Evolutionary conservation across 2,113 vertebrate species (phyloP), one percentile per base, ranked within the genome.

Genomic region (Rhabdornis inornatus): DNA sequence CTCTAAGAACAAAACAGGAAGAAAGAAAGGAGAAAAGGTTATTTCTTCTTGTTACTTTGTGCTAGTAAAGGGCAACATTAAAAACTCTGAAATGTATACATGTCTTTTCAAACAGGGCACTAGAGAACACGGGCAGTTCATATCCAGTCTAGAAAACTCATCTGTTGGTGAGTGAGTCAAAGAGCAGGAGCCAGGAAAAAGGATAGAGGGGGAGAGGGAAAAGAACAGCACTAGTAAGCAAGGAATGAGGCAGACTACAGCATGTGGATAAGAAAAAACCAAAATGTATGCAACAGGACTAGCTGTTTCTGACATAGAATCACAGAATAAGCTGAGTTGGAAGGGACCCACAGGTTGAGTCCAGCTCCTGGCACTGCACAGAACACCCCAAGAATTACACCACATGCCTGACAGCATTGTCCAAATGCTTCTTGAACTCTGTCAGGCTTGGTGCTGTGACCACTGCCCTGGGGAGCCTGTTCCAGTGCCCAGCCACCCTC

Each of bases 361-460:
- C 31, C 44, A 18, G 6, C 44, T 52, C 21, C 25, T 6, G 6
- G 17, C 44, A 21, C 0, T 22, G 17, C 52, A 25, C 31, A 68
- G 27, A 4, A 10, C 37, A 37, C 5, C 27, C 37, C 25, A 35
- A 22, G 31, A 0, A 3, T 50, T 7, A 76, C 37, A 11, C 20
- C 5, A 1, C 2, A 9, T 68, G 7, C 37, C 25, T 31, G 37
- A 37, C 13, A 44, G 4, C 1, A 0, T 22, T 59, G 5, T 68
- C 37, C 27, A 37, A 52, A 68, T 0, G 1, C 9, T 50, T 35
- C 31, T 35, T 11, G 11, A 35, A 0, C 13, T 50, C 44, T 42
- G 21, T 15, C 53, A 66, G 52, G 1, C 44, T 57, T 9, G 53
- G 17, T 22, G 61, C 35, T 86, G 25, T 31, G 35, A 42, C 7